These are phyloP conservation scores for Philhelius pedissequus DNA, from an alignment of 2,888 invertebrate species.

Conservation along the genomic window DNA sequence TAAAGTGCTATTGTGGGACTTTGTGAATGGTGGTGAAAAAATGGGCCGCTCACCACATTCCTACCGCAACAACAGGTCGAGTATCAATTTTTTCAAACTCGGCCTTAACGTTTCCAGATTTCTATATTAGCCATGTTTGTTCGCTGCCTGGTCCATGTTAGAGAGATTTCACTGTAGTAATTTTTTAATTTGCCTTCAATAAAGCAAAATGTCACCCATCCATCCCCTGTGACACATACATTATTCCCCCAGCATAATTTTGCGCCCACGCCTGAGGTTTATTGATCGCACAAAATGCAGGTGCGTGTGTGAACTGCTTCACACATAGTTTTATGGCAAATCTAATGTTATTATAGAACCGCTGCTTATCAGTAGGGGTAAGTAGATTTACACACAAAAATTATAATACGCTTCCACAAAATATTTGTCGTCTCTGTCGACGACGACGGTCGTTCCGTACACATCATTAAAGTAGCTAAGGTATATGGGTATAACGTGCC, in stretches of 20 bases:
- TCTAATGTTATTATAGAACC: neutral
- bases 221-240: neutral
- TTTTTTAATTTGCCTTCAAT: neutral
- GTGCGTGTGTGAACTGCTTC: conserved; percentile 16
- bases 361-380: neutral
- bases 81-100: too few relatives aligned
- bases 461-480: neutral
- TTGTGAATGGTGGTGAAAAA: too few relatives aligned
- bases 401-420: neutral
- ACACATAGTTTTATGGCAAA: conserved; percentile 40
- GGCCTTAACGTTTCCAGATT: too few relatives aligned
- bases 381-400: conserved; percentile 4
- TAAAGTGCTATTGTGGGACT: too few relatives aligned
- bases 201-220: neutral
- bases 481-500: neutral
- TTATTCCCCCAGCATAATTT: neutral
- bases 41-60: too few relatives aligned
- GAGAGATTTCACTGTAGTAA: neutral
- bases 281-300: neutral
- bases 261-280: neutral
- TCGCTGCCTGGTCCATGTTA: too few relatives aligned
- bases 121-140: too few relatives aligned
- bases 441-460: neutral
- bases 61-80: too few relatives aligned
- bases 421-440: neutral